Evolutionary conservation across 2,888 invertebrate species (phyloP).

Genomic region (Phragmatobia fuliginosa): DNA sequence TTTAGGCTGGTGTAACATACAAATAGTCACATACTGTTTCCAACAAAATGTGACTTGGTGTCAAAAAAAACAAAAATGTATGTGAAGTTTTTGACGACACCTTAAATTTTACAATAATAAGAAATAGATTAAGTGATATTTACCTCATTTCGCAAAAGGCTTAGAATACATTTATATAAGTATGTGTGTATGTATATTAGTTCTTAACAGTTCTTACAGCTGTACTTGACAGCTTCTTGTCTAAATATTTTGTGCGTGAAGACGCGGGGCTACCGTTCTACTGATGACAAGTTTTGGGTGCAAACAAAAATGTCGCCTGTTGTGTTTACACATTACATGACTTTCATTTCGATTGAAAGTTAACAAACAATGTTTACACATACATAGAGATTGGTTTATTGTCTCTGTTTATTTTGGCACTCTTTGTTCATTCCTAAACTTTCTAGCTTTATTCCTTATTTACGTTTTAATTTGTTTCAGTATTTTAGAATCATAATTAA

Average conservation of each 20-base stretch:
- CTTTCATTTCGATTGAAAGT: neutral
- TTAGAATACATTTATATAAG: neutral
- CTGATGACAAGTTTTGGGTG: constrained; percentile 28
- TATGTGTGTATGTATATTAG: neutral
- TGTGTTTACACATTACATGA: constrained; percentile 61
- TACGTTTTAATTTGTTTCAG: neutral
- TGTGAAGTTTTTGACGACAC: too few relatives aligned
- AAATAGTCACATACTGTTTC: too few relatives aligned
- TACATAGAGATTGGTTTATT: neutral
- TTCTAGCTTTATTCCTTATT: neutral
- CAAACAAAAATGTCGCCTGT: constrained; percentile 51
- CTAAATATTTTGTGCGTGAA: constrained; percentile 5
- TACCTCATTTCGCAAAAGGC: neutral
- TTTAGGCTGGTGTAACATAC: too few relatives aligned
- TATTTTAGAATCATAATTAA: neutral
- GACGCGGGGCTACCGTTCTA: neutral
- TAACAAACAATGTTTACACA: neutral
- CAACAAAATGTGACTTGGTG: too few relatives aligned
- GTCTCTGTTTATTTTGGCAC: neutral
- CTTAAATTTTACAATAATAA: too few relatives aligned
- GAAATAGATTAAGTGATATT: neutral
- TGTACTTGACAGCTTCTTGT: neutral
- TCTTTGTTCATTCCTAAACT: neutral
- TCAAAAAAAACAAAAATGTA: too few relatives aligned
- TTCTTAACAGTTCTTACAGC: too few relatives aligned